phyloP scores from a whole-genome alignment of 2,113 vertebrate genomes.

The Xenopus laevis region DNA sequence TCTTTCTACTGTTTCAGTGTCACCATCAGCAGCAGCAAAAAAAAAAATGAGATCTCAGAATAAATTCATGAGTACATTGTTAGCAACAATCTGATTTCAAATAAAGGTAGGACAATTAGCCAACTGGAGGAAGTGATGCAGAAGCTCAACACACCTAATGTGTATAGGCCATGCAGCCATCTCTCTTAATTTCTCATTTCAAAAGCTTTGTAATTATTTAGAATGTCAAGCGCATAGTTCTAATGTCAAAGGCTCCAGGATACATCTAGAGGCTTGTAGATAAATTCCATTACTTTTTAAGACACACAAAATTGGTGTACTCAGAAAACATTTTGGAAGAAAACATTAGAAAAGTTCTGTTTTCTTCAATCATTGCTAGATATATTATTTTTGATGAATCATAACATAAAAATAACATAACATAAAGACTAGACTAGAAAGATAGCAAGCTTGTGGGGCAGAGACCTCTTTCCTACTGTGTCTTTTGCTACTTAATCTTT shows the following conservation, averaged over 20 bases:
- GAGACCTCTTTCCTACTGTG: too few species aligned
- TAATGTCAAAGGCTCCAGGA: conserved; percentile 28
- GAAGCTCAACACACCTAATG: conserved; percentile 43
- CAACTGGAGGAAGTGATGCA: conserved; percentile 37
- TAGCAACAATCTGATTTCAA: conserved; percentile 32
- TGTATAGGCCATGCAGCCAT: conserved; percentile 28
- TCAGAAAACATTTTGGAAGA: too few species aligned
- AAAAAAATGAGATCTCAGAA: conserved; percentile 6
- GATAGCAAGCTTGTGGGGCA: too few species aligned
- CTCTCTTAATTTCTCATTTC: conserved; percentile 40
- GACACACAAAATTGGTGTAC: too few species aligned
- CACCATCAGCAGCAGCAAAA: conserved; percentile 25
- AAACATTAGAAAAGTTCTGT: too few species aligned
- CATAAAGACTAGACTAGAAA: too few species aligned
- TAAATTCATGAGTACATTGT: conserved; percentile 29
- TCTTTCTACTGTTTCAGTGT: background rate
- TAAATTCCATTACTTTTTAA: too few species aligned
- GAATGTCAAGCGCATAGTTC: conserved; percentile 42
- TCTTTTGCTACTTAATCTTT: too few species aligned
- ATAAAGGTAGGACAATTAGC: conserved; percentile 34
- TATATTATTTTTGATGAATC: too few species aligned
- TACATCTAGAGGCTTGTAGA: conserved; percentile 19
- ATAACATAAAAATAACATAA: too few species aligned
- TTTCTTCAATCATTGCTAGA: too few species aligned
- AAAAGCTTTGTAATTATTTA: conserved; percentile 39